Conservation (phyloP, 2,888 invertebrate genomes). For the Protodeltote pygarga region DNA sequence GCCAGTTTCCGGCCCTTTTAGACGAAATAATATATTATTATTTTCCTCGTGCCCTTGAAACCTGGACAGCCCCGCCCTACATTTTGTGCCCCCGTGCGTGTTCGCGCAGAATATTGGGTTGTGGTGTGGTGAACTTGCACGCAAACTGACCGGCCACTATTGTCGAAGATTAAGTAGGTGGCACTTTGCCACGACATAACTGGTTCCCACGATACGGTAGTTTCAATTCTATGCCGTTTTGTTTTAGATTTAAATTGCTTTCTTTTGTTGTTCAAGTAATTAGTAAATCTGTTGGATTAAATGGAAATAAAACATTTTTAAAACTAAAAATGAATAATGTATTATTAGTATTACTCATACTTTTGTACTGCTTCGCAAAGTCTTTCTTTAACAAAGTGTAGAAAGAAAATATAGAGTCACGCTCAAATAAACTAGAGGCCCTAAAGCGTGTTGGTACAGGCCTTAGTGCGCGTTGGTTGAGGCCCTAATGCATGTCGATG, state of each 20-base stretch:
- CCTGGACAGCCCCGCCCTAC: conserved; percentile 53
- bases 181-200: conserved; percentile 44
- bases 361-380: too few relatives aligned
- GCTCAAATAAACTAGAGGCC: too few relatives aligned
- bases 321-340: too few relatives aligned
- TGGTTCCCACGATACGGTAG: conserved; percentile 20
- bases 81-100: conserved; percentile 59
- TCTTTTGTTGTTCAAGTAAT: neutral
- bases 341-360: too few relatives aligned
- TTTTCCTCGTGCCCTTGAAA: conserved; percentile 58
- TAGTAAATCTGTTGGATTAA: neutral
- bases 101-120: conserved; percentile 45
- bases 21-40: conserved; percentile 61
- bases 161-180: conserved; percentile 56
- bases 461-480: too few relatives aligned
- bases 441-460: too few relatives aligned
- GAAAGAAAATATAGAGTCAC: too few relatives aligned
- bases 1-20: conserved; percentile 53
- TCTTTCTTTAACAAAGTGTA: neutral
- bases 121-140: conserved; percentile 52
- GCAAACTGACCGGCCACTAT: conserved; percentile 54
- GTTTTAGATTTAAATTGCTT: conserved; percentile 4
- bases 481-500: too few relatives aligned
- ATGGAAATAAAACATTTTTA: too few relatives aligned
- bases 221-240: neutral